Conservation (phyloP, 2,113 vertebrate genomes). For the Polypterus bichir region DNA sequence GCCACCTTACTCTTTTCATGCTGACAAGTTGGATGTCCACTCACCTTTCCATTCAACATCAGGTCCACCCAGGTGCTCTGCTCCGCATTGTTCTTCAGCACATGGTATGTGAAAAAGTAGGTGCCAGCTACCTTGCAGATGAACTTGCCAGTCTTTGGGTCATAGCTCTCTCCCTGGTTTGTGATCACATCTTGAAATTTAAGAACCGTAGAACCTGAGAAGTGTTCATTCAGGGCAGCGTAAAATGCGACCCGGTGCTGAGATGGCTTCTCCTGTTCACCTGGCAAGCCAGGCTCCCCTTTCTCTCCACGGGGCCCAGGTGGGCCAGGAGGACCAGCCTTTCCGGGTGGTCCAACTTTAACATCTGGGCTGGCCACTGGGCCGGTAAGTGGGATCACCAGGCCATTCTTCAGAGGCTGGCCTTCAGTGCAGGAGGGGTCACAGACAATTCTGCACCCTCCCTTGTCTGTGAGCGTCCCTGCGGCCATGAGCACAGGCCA, state of each 20-base stretch:
- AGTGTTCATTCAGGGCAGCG: constrained; percentile 13
- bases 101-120: constrained; percentile 24
- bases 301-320: constrained; percentile 24
- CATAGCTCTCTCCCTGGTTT: constrained; percentile 22
- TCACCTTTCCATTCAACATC: constrained; percentile 22
- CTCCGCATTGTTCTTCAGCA: constrained; percentile 17
- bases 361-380: not conserved
- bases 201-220: constrained; percentile 14
- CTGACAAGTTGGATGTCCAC: not conserved
- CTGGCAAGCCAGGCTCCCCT: constrained; percentile 15
- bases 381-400: constrained; percentile 24
- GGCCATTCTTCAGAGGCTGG: constrained; percentile 5
- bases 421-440: constrained; percentile 18
- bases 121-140: constrained; percentile 19
- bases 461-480: not conserved
- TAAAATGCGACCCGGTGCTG: constrained; percentile 17
- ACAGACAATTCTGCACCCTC: constrained; percentile 25
- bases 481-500: no score
- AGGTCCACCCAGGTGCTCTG: constrained; percentile 18
- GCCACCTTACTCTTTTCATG: no score
- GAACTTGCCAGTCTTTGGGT: constrained; percentile 20
- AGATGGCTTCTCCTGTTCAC: not conserved
- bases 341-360: not conserved
- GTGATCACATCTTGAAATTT: constrained; percentile 25
- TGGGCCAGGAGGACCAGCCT: constrained; percentile 14